Evolutionary conservation across 2,888 invertebrate species (phyloP).

Genomic region (Cordilura impudica): DNA sequence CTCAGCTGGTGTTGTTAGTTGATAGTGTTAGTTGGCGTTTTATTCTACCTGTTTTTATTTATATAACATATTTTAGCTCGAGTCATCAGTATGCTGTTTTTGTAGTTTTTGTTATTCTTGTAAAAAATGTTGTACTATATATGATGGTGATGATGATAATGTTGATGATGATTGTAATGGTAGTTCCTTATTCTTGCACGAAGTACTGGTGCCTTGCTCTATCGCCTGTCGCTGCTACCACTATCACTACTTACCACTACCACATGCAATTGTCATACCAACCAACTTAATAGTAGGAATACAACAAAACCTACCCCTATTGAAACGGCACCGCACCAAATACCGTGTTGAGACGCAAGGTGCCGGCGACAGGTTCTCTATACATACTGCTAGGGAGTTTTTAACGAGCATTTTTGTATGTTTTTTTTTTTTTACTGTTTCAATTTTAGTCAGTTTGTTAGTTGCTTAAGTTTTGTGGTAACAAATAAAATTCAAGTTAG

Average conservation of each 20-base stretch:
- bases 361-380: conserved; percentile 58
- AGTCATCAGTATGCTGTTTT: conserved; percentile 43
- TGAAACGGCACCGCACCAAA: conserved; percentile 48
- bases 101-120: conserved; percentile 18
- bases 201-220: conserved; percentile 52
- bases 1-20: conserved; percentile 54
- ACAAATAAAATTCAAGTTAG: conserved; percentile 78
- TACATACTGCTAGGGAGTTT: conserved; percentile 62
- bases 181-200: conserved; percentile 50
- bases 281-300: conserved; percentile 56
- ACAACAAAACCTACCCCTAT: conserved; percentile 55
- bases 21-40: conserved; percentile 10
- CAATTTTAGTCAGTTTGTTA: conserved; percentile 65
- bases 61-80: conserved; percentile 49
- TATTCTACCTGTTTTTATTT: conserved; percentile 49
- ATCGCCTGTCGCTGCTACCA: conserved; percentile 43
- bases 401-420: conserved; percentile 14
- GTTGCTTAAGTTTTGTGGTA: conserved; percentile 74
- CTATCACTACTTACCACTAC: neutral
- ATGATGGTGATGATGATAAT: conserved; percentile 2
- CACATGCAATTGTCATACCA: conserved; percentile 53
- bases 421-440: conserved; percentile 54
- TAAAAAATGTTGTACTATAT: conserved; percentile 7
- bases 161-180: conserved; percentile 23
- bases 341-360: conserved; percentile 61